phyloP scores from a whole-genome alignment of 1,140 invertebrate genomes.

The Leguminivora glycinivorella region DNA sequence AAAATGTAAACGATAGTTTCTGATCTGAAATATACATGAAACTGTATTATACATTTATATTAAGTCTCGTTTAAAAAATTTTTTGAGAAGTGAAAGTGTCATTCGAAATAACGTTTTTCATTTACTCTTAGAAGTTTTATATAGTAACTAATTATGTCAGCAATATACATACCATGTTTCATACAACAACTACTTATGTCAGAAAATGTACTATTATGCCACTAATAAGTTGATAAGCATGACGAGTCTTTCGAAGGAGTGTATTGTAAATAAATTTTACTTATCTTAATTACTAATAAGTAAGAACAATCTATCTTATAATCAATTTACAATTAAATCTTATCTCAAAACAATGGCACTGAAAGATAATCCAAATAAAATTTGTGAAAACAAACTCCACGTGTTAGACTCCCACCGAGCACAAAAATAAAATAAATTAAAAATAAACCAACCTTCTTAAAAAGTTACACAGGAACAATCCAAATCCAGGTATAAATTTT shows the following conservation, averaged over 20 bases:
- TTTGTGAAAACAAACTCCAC: not conserved
- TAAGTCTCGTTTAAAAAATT: no score
- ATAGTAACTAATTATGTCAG: no score
- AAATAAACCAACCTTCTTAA: conserved; percentile 38
- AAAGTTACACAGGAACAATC: conserved; percentile 41
- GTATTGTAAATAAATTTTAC: not conserved
- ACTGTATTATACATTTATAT: no score
- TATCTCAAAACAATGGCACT: not conserved
- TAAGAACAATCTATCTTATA: not conserved
- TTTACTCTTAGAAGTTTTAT: no score
- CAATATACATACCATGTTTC: no score
- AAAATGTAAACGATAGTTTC: no score
- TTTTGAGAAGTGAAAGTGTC: no score
- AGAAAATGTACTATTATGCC: not conserved
- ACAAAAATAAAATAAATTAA: conserved; percentile 38
- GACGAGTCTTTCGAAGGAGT: not conserved
- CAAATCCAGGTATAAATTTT: conserved; percentile 37
- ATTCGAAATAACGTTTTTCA: no score
- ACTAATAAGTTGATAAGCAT: not conserved
- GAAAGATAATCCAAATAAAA: conserved; percentile 1
- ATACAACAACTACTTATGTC: no score
- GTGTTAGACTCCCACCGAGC: conserved; percentile 13
- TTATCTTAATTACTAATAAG: not conserved
- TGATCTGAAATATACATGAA: no score
- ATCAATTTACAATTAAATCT: not conserved